These are phyloP conservation scores for Coelinius sp. DNA, from an alignment of 2,888 invertebrate genomes.

Conservation along the genomic window DNA sequence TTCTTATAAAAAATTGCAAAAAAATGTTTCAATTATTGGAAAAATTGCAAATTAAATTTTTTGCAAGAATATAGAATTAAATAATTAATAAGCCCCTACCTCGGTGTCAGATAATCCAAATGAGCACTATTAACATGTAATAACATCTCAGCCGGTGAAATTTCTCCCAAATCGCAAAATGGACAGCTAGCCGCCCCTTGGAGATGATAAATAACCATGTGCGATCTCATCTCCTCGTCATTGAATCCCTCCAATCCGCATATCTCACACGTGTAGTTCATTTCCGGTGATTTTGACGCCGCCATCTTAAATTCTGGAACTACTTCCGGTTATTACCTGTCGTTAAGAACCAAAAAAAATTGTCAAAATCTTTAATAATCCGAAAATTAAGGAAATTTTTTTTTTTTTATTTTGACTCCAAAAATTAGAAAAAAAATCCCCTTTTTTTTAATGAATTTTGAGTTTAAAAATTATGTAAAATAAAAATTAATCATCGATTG, in stretches of 20 bases:
- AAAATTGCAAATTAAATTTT: neutral
- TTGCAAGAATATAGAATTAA: neutral
- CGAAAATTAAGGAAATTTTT: too few relatives aligned
- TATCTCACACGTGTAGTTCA: slow-evolving; percentile 83
- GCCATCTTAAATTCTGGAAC: slow-evolving; percentile 55
- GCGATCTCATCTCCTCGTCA: slow-evolving; percentile 84
- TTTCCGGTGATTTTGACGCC: slow-evolving; percentile 74
- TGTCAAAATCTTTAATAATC: neutral
- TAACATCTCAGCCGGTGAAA: slow-evolving; percentile 82
- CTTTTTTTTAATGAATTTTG: neutral
- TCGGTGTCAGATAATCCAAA: slow-evolving; percentile 83
- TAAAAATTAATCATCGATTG: neutral
- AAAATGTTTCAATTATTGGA: too few relatives aligned
- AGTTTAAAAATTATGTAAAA: too few relatives aligned
- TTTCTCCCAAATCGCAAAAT: slow-evolving; percentile 83
- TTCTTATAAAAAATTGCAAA: too few relatives aligned
- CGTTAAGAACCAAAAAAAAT: neutral
- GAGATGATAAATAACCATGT: slow-evolving; percentile 84
- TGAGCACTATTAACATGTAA: slow-evolving; percentile 89
- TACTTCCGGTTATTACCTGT: slow-evolving; percentile 11
- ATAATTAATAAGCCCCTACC: slow-evolving; percentile 51
- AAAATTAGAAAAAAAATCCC: too few relatives aligned
- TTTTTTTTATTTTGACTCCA: too few relatives aligned
- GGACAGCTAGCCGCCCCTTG: slow-evolving; percentile 86
- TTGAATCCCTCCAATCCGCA: slow-evolving; percentile 87